A percentile compares a stretch with the other conserved stretches of the same genome.
These are phyloP conservation scores for Nematolebias whitei DNA, from an alignment of 2,113 vertebrate genomes.

Conservation along the genomic window DNA sequence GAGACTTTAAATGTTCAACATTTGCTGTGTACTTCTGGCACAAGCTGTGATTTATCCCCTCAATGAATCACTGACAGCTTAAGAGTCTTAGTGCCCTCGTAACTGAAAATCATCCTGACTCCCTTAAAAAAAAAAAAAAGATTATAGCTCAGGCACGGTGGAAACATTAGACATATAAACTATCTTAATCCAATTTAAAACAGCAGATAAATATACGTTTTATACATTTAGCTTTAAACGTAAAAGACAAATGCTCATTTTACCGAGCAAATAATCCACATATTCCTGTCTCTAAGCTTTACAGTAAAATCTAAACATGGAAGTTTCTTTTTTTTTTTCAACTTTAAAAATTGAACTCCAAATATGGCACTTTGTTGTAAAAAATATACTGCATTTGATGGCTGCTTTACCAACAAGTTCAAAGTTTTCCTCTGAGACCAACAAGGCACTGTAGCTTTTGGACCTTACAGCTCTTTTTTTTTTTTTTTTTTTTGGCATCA, in stretches of 20 bases:
- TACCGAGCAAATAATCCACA: slow-evolving; percentile 39
- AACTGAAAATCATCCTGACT: slow-evolving; percentile 51
- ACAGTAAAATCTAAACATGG: slow-evolving; percentile 27
- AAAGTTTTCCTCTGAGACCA: slow-evolving; percentile 68
- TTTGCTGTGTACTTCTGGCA: slow-evolving; percentile 64
- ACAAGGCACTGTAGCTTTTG: slow-evolving; percentile 74
- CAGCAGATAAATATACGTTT: slow-evolving; percentile 59
- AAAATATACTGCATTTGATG: slow-evolving; percentile 65
- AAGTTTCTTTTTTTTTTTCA: slow-evolving; percentile 34
- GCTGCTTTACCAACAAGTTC: slow-evolving; percentile 35
- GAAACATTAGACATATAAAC: slow-evolving; percentile 45
- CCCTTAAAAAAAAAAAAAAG: slow-evolving; percentile 1
- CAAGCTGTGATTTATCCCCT: slow-evolving; percentile 67
- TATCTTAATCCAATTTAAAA: slow-evolving; percentile 64
- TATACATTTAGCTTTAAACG: slow-evolving; percentile 30
- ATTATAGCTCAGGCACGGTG: slow-evolving; percentile 26
- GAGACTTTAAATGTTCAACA: slow-evolving; percentile 64
- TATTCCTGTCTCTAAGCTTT: slow-evolving; percentile 21
- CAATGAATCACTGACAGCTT: slow-evolving; percentile 62
- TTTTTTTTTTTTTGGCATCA: slow-evolving; percentile 59
- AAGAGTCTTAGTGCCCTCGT: slow-evolving; percentile 60
- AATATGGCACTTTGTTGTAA: slow-evolving; percentile 53
- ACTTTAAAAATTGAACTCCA: slow-evolving; percentile 35
- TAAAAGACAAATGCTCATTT: slow-evolving; percentile 37
- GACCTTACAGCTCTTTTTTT: slow-evolving; percentile 22